phyloP scores from a whole-genome alignment of 2,113 vertebrate genomes.

The Oryzias melastigma region DNA sequence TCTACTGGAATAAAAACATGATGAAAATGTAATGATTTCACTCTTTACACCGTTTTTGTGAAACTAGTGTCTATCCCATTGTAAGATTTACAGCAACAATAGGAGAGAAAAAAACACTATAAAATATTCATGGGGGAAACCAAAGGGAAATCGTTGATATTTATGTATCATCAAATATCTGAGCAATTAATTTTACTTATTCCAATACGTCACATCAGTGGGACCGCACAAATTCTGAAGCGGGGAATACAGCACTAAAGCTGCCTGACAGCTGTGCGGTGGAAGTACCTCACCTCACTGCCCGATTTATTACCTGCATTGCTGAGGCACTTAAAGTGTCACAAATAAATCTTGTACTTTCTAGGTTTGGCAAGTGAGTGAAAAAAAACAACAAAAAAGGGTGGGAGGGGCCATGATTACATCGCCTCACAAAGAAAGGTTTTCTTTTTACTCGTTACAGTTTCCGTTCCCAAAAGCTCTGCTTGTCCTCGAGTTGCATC shows the following conservation, averaged over 20 bases:
- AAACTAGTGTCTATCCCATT: conserved; percentile 22
- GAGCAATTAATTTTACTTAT: conserved; percentile 51
- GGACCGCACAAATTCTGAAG: conserved; percentile 67
- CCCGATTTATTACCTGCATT: conserved; percentile 74
- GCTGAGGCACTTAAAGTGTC: conserved; percentile 70
- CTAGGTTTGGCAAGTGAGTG: conserved; percentile 66
- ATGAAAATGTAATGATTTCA: neutral
- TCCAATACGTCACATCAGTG: conserved; percentile 57
- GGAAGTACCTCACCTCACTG: conserved; percentile 71
- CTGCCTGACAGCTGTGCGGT: conserved; percentile 66
- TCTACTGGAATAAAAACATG: no score
- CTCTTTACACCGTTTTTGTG: conserved; percentile 12
- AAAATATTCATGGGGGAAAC: conserved; percentile 18
- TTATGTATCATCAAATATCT: conserved; percentile 37
- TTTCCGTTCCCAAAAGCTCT: conserved; percentile 69
- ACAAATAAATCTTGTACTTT: conserved; percentile 74
- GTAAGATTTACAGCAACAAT: conserved; percentile 1
- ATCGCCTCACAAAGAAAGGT: conserved; percentile 37
- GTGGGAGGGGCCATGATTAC: conserved; percentile 18
- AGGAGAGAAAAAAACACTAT: neutral
- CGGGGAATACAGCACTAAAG: conserved; percentile 59
- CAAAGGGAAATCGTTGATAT: conserved; percentile 24
- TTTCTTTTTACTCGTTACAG: conserved; percentile 51
- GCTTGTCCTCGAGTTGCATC: conserved; percentile 68
- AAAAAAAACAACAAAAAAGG: conserved; percentile 15